Conservation (phyloP, 1,140 invertebrate genomes). For the Drosophila kanapiae region DNA sequence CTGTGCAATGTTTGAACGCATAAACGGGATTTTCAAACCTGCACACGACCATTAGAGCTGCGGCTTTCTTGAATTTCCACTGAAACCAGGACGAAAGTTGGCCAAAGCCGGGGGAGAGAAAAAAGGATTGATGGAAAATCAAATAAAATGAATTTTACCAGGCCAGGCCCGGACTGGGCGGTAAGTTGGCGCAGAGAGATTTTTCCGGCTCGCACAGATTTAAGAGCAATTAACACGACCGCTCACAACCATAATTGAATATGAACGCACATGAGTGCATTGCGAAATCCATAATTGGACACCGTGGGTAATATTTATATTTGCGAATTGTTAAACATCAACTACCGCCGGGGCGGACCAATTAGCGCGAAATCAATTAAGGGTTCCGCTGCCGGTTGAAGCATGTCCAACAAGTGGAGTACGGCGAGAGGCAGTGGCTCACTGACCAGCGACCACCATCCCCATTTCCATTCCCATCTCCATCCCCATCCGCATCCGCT, state of each 20-base stretch:
- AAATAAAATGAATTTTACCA: conserved; percentile 27
- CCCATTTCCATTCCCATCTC: not conserved
- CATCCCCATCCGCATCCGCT: not conserved
- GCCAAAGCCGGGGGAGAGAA: not conserved
- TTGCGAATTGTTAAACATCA: conserved; percentile 45
- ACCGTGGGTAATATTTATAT: conserved; percentile 47
- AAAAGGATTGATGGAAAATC: conserved; percentile 12
- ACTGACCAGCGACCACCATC: conserved; percentile 1
- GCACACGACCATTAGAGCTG: conserved; percentile 12
- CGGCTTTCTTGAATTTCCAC: conserved; percentile 5
- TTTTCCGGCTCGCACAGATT: conserved; percentile 49
- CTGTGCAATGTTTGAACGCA: not conserved
- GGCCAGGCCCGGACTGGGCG: not conserved
- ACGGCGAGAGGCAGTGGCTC: not conserved
- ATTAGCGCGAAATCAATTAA: conserved; percentile 47
- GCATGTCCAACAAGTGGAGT: conserved; percentile 30
- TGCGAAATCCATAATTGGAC: conserved; percentile 45
- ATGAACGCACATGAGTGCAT: conserved; percentile 57
- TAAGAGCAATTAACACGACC: conserved; percentile 72
- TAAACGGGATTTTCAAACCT: not conserved
- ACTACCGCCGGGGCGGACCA: conserved; percentile 10
- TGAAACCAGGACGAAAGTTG: not conserved
- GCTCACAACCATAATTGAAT: conserved; percentile 66
- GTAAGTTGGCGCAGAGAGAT: conserved; percentile 21
- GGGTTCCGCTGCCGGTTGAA: conserved; percentile 2